Percentiles rank a stretch among this genome's conserved stretches.
Conservation (phyloP, 2,888 invertebrate species). For the Oligia latruncula region DNA sequence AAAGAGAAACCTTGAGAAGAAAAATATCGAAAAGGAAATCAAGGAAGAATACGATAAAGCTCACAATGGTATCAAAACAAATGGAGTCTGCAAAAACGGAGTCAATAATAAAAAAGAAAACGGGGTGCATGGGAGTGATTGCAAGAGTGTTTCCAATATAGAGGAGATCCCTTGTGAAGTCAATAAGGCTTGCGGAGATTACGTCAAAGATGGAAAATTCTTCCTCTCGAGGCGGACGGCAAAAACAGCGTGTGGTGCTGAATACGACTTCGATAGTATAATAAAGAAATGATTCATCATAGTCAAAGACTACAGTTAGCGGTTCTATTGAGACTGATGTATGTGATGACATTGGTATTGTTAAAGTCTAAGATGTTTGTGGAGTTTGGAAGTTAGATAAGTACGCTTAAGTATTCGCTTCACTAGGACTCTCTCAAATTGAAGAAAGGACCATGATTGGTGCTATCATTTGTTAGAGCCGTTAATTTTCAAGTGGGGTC, state of each 20-base stretch:
- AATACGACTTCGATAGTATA: conserved; percentile 82
- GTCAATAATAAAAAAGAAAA: conserved; percentile 70
- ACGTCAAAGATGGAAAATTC: conserved; percentile 79
- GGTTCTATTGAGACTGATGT: conserved; percentile 87
- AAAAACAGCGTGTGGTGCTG: conserved; percentile 77
- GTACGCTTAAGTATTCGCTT: conserved; percentile 72
- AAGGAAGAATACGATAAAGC: conserved; percentile 71
- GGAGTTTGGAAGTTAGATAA: conserved; percentile 73
- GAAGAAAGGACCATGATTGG: conserved; percentile 64
- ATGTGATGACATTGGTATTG: conserved; percentile 82
- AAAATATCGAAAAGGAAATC: conserved; percentile 74
- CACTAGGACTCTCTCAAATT: conserved; percentile 68
- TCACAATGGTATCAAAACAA: conserved; percentile 71
- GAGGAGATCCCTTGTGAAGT: conserved; percentile 81
- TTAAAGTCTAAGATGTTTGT: conserved; percentile 67
- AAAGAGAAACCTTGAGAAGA: conserved; percentile 75
- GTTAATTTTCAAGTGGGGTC: conserved; percentile 69
- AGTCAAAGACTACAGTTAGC: conserved; percentile 71
- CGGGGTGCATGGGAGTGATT: conserved; percentile 69
- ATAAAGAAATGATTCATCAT: conserved; percentile 85
- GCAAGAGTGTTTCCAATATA: conserved; percentile 69
- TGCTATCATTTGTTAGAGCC: conserved; percentile 71
- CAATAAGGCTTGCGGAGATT: conserved; percentile 81
- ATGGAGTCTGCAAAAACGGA: conserved; percentile 70
- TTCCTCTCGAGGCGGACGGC: conserved; percentile 82